A percentile compares a stretch with the other conserved stretches of the same genome.
Conservation (phyloP, 1,140 invertebrate species). For the Aphelenchoides besseyi region DNA sequence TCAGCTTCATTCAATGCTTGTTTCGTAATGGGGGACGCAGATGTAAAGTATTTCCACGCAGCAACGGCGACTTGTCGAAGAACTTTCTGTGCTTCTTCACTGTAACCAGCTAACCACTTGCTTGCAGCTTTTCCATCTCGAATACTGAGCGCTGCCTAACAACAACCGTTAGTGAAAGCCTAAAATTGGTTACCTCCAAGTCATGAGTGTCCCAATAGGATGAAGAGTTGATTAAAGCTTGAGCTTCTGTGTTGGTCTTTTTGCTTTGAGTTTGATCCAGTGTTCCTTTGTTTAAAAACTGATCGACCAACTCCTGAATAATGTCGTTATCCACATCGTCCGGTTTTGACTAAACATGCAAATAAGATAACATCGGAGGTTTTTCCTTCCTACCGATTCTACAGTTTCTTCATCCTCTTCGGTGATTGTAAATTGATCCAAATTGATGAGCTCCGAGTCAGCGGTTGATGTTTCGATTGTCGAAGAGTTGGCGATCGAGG, state of each 20-base stretch:
- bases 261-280: conserved; percentile 34
- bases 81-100: conserved; percentile 37
- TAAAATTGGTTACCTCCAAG: conserved; percentile 26
- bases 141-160: conserved; percentile 42
- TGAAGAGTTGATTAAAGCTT: conserved; percentile 44
- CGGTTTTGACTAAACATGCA: conserved; percentile 12
- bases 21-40: conserved; percentile 49
- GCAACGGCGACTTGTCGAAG: conserved; percentile 45
- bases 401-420: conserved; percentile 1
- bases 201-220: conserved; percentile 42
- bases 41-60: conserved; percentile 52
- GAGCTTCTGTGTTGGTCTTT: conserved; percentile 46
- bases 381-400: neutral
- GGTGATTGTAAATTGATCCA: conserved; percentile 1
- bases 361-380: neutral
- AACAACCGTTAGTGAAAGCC: conserved; percentile 18
- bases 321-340: conserved; percentile 52
- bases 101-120: conserved; percentile 44
- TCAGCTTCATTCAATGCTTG: conserved; percentile 47
- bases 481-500: neutral
- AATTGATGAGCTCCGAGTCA: conserved; percentile 7
- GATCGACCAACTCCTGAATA: conserved; percentile 48
- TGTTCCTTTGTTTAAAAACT: conserved; percentile 52
- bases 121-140: conserved; percentile 19
- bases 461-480: neutral